phyloP scores from a whole-genome alignment of 64 coral and sea anemone genomes.

The Catalaphyllia jardinei region DNA sequence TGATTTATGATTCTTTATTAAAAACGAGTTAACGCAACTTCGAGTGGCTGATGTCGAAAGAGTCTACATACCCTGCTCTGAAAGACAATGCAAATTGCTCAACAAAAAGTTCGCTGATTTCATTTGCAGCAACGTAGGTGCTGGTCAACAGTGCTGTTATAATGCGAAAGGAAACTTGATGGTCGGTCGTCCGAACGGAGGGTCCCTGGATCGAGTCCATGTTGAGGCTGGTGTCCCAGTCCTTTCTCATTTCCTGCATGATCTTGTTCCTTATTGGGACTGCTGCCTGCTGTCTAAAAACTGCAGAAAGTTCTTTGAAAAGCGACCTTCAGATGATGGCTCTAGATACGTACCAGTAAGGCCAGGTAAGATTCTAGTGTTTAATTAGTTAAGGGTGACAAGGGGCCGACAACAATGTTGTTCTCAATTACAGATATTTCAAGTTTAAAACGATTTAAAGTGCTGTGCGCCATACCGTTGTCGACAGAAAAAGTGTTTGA shows the following conservation, averaged over 20 bases:
- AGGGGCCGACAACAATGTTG: too few relatives aligned
- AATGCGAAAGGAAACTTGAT: conserved; percentile 62
- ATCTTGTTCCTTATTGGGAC: conserved; percentile 73
- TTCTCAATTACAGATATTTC: too few relatives aligned
- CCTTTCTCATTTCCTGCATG: conserved; percentile 72
- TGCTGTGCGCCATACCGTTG: too few relatives aligned
- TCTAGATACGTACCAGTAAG: conserved; percentile 37
- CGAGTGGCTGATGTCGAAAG: conserved; percentile 13
- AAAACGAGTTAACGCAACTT: too few relatives aligned
- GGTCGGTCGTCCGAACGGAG: conserved; percentile 30
- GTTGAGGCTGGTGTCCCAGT: conserved; percentile 25
- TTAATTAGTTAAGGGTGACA: too few relatives aligned
- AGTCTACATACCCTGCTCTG: too few relatives aligned
- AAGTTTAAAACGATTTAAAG: too few relatives aligned
- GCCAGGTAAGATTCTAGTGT: conserved; percentile 4
- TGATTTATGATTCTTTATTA: too few relatives aligned
- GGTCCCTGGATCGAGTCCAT: conserved; percentile 64
- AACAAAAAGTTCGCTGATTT: neutral
- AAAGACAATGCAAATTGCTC: too few relatives aligned
- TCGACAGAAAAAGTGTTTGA: too few relatives aligned
- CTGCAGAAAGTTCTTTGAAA: conserved; percentile 48
- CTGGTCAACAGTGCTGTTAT: conserved; percentile 83
- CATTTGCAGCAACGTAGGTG: conserved; percentile 40
- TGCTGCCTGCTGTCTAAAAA: conserved; percentile 54
- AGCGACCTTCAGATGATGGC: conserved; percentile 59